Evolutionary conservation across 1,140 invertebrate genomes (phyloP), one percentile per base, ranked within the genome.

Genomic region (Eupristina koningsbergeri): DNA sequence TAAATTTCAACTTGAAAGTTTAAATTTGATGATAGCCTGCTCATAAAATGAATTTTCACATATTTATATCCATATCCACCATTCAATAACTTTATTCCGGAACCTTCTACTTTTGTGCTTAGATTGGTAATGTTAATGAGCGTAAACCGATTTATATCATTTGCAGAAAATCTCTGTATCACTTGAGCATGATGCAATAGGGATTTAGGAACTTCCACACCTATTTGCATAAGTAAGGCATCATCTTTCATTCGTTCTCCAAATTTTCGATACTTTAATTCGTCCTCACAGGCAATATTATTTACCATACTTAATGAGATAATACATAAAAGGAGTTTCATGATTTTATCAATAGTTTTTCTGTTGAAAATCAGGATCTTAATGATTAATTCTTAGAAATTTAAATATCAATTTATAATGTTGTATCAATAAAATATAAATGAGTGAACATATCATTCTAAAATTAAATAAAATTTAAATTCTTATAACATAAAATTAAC

Each of bases 31-130:
- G 26, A 41, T 8, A 3, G 22, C 17, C 41, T 41, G 29, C 36
- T 11, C 9, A 7, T 41, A 41, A 41, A 71, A n/a, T 3, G 13
- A 41, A 71, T 6, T 36, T 9, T 36, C 11, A 71, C 8, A 41
- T 41, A 71, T 41, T 71, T 71, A 71, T 22, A 36, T n/a, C 67
- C 67, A n/a, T 41, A 36, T 71, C 67, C 67, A 39, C 67, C 67
- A 5, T 41, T 26, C 7, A 0, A 8, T n/a, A 71, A 39, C 9
- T 41, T 41, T 41, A 71, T 13, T n/a, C 2, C 15, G 1, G 36
- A 6, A 41, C 26, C 67, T 8, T 19, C 0, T 41, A 19, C 11
- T 26, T 11, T 0, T 9, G 41, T 36, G 8, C 15, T n/a, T 41
- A n/a, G 22, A n/a, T 71, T 41, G n/a, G 26, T 71, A n/a, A 71